Percentiles rank a stretch among this genome's conserved stretches.
These are phyloP conservation scores for Clarias pachynema DNA, from an alignment of 2,797 vertebrate species.

Conservation along the genomic window DNA sequence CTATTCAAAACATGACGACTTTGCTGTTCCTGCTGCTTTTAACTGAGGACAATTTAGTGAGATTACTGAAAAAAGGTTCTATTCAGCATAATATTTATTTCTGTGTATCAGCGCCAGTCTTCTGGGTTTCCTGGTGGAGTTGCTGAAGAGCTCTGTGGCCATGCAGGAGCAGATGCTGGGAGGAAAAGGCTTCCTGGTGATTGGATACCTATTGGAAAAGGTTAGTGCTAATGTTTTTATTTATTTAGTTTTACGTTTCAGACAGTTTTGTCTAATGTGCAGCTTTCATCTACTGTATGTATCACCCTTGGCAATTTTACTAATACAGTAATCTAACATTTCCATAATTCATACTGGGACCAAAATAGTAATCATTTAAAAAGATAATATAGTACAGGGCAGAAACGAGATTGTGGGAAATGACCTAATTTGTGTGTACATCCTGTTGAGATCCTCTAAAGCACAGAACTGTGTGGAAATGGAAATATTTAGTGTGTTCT, in stretches of 20 bases:
- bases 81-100: not conserved
- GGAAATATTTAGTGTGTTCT: not conserved
- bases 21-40: not conserved
- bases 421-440: not conserved
- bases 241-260: too few species aligned
- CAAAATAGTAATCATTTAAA: not conserved
- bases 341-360: not conserved
- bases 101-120: conserved; percentile 77
- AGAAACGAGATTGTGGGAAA: not conserved
- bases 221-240: conserved; percentile 67
- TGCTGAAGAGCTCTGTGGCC: conserved; percentile 95
- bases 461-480: not conserved
- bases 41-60: not conserved
- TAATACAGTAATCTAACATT: not conserved
- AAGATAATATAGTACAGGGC: not conserved
- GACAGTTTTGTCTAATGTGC: not conserved
- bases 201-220: conserved; percentile 97
- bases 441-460: not conserved
- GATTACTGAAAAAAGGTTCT: too few species aligned
- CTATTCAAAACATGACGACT: too few species aligned
- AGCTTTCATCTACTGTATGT: not conserved
- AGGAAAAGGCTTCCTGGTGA: conserved; percentile 96
- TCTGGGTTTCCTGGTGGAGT: conserved; percentile 93
- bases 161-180: conserved; percentile 99
- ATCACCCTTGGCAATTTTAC: not conserved